Conservation (phyloP, 2,888 invertebrate genomes). For the Alitta virens region DNA sequence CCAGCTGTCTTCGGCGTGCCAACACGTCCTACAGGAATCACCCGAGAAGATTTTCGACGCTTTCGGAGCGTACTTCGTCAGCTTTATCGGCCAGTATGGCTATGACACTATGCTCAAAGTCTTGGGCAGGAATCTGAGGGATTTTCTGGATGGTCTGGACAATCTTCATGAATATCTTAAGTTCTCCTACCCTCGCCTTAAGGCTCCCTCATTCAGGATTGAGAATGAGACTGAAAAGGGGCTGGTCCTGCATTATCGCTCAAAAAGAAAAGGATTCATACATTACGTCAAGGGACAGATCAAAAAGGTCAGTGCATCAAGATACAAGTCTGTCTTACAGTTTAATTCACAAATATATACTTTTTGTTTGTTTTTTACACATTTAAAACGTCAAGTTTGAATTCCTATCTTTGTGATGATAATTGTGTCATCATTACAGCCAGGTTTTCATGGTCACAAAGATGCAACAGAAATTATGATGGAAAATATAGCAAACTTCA, state of each 20-base stretch:
- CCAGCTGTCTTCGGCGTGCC: slow-evolving; percentile 37
- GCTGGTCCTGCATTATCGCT: slow-evolving; percentile 76
- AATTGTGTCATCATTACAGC: too few species aligned
- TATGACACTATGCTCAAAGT: slow-evolving; percentile 68
- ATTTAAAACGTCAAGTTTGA: too few species aligned
- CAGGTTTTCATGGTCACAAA: too few species aligned
- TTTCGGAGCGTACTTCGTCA: slow-evolving; percentile 75
- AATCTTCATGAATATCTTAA: slow-evolving; percentile 96
- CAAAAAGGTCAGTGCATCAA: slow-evolving; percentile 72
- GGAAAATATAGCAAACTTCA: too few species aligned
- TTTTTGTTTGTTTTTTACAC: too few species aligned
- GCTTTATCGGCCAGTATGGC: slow-evolving; percentile 90
- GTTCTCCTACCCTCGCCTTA: slow-evolving; percentile 85
- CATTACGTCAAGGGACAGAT: slow-evolving; percentile 97
- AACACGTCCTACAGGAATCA: slow-evolving; percentile 35
- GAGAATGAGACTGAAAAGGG: slow-evolving; percentile 87
- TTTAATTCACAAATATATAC: too few species aligned
- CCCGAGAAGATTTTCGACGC: slow-evolving; percentile 79
- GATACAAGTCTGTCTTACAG: too few species aligned
- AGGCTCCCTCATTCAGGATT: slow-evolving; percentile 94
- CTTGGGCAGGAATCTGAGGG: slow-evolving; percentile 84
- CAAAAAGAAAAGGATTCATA: slow-evolving; percentile 87
- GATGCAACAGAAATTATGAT: too few species aligned
- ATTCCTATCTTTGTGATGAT: too few species aligned
- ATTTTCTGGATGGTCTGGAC: slow-evolving; percentile 89